Evolutionary conservation across 2,113 vertebrate species (phyloP).

Genomic region (Alosa alosa): DNA sequence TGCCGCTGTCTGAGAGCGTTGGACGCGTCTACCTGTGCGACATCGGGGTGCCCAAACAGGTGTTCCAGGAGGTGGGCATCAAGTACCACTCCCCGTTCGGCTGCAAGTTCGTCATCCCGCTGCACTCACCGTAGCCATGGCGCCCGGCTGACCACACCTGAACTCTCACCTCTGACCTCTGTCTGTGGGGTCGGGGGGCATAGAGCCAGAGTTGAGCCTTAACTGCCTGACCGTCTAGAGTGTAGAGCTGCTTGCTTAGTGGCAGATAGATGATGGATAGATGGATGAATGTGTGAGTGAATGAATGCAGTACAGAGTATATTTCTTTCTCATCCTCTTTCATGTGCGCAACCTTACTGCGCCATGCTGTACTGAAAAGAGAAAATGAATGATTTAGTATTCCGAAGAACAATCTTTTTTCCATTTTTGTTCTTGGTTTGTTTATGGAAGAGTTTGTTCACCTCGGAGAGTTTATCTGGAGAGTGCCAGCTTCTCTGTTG

Average conservation of each 20-base stretch:
- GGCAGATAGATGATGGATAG: background rate
- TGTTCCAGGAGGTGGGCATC: conserved; percentile 95
- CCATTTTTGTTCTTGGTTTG: background rate
- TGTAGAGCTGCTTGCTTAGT: background rate
- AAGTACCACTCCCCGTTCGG: conserved; percentile 96
- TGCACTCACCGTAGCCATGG: conserved; percentile 82
- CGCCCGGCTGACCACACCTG: conserved; percentile 26
- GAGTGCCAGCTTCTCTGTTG: too few species aligned
- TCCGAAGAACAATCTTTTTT: conserved; percentile 11
- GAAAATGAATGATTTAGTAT: background rate
- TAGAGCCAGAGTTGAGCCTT: conserved; percentile 41
- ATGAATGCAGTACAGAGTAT: background rate
- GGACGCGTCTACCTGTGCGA: conserved; percentile 93
- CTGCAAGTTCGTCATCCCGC: conserved; percentile 95
- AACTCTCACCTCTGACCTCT: background rate
- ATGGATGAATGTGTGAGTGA: background rate
- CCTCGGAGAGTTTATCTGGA: background rate
- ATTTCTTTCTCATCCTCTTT: background rate
- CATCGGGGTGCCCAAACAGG: conserved; percentile 91
- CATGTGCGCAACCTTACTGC: background rate
- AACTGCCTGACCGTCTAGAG: conserved; percentile 18
- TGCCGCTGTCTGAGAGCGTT: conserved; percentile 84
- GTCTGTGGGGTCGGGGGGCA: conserved; percentile 15
- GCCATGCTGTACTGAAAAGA: background rate
- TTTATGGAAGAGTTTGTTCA: background rate